Evolutionary conservation across 2,888 invertebrate species (phyloP).

Genomic region (Hyppa rectilinea): DNA sequence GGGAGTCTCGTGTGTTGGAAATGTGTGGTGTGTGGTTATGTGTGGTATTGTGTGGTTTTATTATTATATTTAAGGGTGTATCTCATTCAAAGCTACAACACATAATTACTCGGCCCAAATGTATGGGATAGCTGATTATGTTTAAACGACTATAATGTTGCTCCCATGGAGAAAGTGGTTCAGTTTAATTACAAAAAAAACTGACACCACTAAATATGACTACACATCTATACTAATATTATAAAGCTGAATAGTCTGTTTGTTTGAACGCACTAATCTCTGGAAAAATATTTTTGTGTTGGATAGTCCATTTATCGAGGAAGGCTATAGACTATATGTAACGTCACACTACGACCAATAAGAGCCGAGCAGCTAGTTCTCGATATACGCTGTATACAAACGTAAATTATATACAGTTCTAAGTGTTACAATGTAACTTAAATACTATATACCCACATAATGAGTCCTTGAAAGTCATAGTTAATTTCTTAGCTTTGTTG

Average conservation of each 20-base stretch:
- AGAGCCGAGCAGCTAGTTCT: too few relatives aligned
- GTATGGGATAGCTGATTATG: neutral
- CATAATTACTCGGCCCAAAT: neutral
- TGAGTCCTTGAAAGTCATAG: slow-evolving; percentile 38
- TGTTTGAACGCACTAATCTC: too few relatives aligned
- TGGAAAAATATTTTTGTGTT: too few relatives aligned
- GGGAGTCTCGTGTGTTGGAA: neutral
- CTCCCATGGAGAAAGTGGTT: neutral
- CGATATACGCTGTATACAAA: neutral
- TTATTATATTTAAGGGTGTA: neutral
- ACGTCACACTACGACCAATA: too few relatives aligned
- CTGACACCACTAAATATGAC: neutral
- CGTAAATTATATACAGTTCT: neutral
- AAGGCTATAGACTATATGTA: too few relatives aligned
- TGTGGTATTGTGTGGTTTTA: too few relatives aligned
- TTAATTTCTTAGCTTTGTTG: slow-evolving; percentile 32
- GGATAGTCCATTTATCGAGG: too few relatives aligned
- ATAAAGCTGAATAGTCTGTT: too few relatives aligned
- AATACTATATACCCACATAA: neutral
- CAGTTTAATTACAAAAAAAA: neutral
- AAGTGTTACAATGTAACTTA: neutral
- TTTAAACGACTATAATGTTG: neutral
- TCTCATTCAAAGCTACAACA: neutral
- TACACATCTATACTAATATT: neutral
- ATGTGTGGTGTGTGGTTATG: too few relatives aligned